Percentiles rank a stretch among this genome's conserved stretches.
phyloP scores from a whole-genome alignment of 2,888 invertebrate species.

The Aquatica leii region DNA sequence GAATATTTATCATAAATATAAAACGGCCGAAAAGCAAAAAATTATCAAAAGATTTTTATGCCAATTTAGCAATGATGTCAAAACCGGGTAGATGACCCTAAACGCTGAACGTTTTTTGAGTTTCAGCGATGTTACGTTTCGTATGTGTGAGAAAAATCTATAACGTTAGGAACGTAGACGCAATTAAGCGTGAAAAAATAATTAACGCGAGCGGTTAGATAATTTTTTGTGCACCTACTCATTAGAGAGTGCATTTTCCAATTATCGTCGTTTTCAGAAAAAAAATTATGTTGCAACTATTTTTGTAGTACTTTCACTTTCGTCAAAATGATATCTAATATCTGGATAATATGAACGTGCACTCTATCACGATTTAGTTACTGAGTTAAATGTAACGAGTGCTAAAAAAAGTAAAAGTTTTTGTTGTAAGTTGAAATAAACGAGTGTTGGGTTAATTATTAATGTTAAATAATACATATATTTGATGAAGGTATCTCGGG shows the following conservation, averaged over 20 bases:
- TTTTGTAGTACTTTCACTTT: slow-evolving; percentile 6
- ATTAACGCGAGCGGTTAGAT: no score
- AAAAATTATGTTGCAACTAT: background rate
- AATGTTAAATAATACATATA: background rate
- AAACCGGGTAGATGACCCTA: no score
- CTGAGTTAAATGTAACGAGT: background rate
- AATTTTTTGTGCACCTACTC: no score
- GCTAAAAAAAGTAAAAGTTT: slow-evolving; percentile 13
- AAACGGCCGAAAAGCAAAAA: background rate
- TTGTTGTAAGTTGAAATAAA: background rate
- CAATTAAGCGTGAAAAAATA: no score
- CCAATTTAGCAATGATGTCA: no score
- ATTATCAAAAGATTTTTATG: background rate
- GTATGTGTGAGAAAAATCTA: no score
- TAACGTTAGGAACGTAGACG: no score
- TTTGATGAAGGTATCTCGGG: background rate
- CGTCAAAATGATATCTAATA: background rate
- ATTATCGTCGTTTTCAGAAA: background rate
- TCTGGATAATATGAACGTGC: slow-evolving; percentile 6
- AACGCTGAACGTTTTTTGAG: no score
- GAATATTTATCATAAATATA: background rate
- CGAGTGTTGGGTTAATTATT: no score
- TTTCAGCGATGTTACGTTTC: no score
- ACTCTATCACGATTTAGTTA: slow-evolving; percentile 9
- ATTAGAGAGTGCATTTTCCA: no score